These are phyloP conservation scores for Drosophila kuntzei DNA, from an alignment of 2,888 invertebrate species.

Conservation along the genomic window DNA sequence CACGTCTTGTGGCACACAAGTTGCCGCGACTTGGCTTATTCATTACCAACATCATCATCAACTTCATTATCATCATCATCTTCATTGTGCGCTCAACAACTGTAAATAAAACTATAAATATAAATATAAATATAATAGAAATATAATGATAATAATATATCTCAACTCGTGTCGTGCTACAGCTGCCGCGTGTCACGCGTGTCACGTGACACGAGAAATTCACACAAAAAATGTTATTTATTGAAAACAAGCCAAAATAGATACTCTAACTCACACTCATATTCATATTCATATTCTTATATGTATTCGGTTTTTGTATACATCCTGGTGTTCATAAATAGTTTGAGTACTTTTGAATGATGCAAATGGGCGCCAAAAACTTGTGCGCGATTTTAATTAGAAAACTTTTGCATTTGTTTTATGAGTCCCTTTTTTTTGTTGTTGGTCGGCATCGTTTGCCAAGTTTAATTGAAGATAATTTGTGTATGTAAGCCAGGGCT, in stretches of 20 bases:
- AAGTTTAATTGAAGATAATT: conserved; percentile 36
- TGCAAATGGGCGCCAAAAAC: conserved; percentile 36
- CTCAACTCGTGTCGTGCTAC: conserved; percentile 16
- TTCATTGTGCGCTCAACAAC: conserved; percentile 17
- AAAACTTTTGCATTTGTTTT: conserved; percentile 69
- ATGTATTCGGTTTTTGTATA: not conserved
- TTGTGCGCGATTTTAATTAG: conserved; percentile 72
- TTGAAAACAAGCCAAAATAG: conserved; percentile 28
- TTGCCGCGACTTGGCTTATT: conserved; percentile 62
- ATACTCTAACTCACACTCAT: conserved; percentile 10
- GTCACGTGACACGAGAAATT: conserved; percentile 39
- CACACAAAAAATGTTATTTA: conserved; percentile 14
- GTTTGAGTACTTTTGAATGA: conserved; percentile 36
- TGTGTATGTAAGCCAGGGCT: conserved; percentile 24
- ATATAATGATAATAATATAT: conserved; percentile 38
- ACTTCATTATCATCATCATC: conserved; percentile 4
- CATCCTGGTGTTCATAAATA: conserved; percentile 30
- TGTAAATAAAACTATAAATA: conserved; percentile 71
- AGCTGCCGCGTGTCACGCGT: conserved; percentile 57
- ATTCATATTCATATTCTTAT: not conserved
- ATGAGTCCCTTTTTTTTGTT: conserved; percentile 25
- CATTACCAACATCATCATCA: conserved; percentile 57
- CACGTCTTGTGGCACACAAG: conserved; percentile 19
- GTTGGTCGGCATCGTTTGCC: conserved; percentile 22
- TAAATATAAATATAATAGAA: conserved; percentile 62